Conservation (phyloP, 1,140 invertebrate species). For the Bombus terrestris region DNA sequence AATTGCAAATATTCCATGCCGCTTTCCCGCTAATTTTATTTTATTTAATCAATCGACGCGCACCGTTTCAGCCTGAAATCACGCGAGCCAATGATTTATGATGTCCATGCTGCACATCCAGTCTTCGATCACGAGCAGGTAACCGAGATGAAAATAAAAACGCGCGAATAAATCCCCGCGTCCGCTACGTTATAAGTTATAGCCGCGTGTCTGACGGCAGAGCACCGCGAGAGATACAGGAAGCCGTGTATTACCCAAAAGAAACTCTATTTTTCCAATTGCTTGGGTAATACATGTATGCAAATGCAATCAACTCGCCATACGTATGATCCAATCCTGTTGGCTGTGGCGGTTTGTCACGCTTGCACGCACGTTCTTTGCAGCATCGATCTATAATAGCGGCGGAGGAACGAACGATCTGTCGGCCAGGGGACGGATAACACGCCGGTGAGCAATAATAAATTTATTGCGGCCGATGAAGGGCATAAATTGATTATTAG, state of each 20-base stretch:
- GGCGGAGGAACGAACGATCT: conserved; percentile 33
- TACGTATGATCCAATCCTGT: background rate
- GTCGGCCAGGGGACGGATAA: background rate
- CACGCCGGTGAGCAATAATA: conserved; percentile 55
- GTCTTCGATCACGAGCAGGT: background rate
- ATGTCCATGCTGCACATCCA: background rate
- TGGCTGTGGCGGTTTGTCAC: conserved; percentile 9
- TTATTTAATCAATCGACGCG: background rate
- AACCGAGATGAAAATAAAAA: background rate
- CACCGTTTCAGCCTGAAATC: conserved; percentile 11
- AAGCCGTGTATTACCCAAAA: background rate
- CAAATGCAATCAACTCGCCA: conserved; percentile 34
- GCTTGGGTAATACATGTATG: background rate
- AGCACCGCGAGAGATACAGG: background rate
- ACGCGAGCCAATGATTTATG: background rate
- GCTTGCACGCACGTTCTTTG: background rate
- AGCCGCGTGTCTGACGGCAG: too few relatives aligned
- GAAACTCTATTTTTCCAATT: background rate
- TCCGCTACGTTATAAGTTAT: background rate
- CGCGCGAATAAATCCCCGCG: background rate
- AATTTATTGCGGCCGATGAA: conserved; percentile 72
- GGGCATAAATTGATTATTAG: conserved; percentile 75
- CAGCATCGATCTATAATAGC: conserved; percentile 7
- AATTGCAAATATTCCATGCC: background rate
- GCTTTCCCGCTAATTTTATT: background rate